Conservation (phyloP, 2,888 invertebrate species). For the Tipula unca region DNA sequence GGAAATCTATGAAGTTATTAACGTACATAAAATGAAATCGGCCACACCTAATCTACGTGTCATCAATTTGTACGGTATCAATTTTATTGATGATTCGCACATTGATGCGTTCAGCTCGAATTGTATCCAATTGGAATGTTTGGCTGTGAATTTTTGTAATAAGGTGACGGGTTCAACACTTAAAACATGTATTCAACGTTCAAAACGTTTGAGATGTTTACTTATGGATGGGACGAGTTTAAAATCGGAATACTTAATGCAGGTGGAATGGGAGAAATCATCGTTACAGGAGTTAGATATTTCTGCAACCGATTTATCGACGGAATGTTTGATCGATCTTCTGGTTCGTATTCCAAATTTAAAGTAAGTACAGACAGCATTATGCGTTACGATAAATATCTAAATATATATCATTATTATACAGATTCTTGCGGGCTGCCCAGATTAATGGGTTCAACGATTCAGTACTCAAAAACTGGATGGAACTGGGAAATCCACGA, state of each 20-base stretch:
- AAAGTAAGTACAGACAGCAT: conserved; percentile 27
- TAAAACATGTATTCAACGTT: conserved; percentile 88
- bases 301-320: conserved; percentile 90
- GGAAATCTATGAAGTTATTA: conserved; percentile 98
- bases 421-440: conserved; percentile 81
- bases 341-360: conserved; percentile 77
- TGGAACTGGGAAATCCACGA: conserved; percentile 74
- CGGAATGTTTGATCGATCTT: conserved; percentile 90
- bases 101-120: conserved; percentile 97
- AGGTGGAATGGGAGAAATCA: conserved; percentile 97
- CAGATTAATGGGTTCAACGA: conserved; percentile 98
- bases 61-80: conserved; percentile 97
- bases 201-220: conserved; percentile 82
- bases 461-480: conserved; percentile 83
- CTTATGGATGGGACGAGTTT: conserved; percentile 98
- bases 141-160: conserved; percentile 94
- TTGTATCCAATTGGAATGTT: conserved; percentile 90
- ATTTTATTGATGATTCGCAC: conserved; percentile 97
- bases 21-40: conserved; percentile 96
- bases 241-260: conserved; percentile 85
- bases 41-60: conserved; percentile 96
- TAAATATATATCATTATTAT: too few species aligned
- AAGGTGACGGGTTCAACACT: conserved; percentile 95
- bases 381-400: background rate
- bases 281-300: conserved; percentile 91